Percentiles rank a stretch among this genome's conserved stretches.
Evolutionary conservation across 2,113 vertebrate genomes (phyloP).

Genomic region (Pollimyrus isidori): DNA sequence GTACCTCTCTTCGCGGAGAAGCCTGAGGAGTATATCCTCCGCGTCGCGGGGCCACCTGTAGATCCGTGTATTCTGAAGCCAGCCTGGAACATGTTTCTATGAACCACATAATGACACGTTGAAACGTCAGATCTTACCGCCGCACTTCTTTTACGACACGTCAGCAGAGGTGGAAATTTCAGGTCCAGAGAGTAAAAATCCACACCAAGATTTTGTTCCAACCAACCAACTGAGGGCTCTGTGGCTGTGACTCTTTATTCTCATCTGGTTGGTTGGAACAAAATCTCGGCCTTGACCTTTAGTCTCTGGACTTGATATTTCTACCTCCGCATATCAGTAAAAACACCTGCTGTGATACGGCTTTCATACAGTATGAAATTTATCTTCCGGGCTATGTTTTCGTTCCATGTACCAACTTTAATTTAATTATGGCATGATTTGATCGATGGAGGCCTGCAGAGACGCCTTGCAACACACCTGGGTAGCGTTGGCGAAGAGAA

Average conservation of each 20-base stretch:
- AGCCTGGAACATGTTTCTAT: slow-evolving; percentile 75
- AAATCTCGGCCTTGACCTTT: no score
- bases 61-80: slow-evolving; percentile 81
- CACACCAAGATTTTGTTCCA: not conserved
- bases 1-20: slow-evolving; percentile 74
- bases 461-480: slow-evolving; percentile 60
- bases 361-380: not conserved
- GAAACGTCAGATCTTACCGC: not conserved
- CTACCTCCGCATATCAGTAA: not conserved
- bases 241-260: not conserved
- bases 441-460: not conserved
- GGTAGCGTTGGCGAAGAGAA: slow-evolving; percentile 74
- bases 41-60: slow-evolving; percentile 78
- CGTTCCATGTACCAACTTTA: not conserved
- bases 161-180: not conserved
- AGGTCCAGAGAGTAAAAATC: not conserved
- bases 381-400: not conserved
- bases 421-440: not conserved
- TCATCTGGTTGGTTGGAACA: not conserved
- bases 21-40: slow-evolving; percentile 73
- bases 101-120: not conserved
- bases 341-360: not conserved
- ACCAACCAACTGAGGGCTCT: not conserved
- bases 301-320: not conserved
- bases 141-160: not conserved